These are phyloP conservation scores for Lymantria monacha DNA, from an alignment of 2,888 invertebrate genomes.

Conservation along the genomic window DNA sequence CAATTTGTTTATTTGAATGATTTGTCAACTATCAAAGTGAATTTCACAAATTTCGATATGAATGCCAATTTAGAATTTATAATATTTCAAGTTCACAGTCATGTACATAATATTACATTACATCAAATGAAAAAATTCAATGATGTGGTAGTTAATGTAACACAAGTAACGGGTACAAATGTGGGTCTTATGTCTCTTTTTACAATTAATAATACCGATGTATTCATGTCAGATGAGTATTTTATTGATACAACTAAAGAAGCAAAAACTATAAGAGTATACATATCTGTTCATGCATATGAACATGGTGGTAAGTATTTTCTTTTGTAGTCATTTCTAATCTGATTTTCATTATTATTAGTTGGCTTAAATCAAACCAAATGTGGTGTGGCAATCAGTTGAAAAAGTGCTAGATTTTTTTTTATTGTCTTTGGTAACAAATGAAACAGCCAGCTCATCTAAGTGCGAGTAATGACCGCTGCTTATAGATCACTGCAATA, in stretches of 20 bases:
- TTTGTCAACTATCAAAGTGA: constrained; percentile 52
- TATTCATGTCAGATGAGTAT: constrained; percentile 29
- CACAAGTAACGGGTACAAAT: constrained; percentile 81
- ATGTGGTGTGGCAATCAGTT: too few relatives aligned
- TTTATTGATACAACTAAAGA: constrained; percentile 60
- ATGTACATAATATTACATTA: constrained; percentile 79
- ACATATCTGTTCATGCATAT: constrained; percentile 81
- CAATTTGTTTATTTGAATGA: constrained; percentile 45
- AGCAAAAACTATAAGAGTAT: constrained; percentile 46
- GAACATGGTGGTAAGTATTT: background rate
- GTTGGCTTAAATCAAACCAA: too few relatives aligned
- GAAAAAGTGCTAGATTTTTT: too few relatives aligned
- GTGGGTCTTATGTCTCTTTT: constrained; percentile 74
- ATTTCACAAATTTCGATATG: constrained; percentile 58
- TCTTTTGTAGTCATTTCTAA: background rate
- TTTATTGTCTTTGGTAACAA: too few relatives aligned
- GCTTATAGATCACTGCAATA: too few relatives aligned
- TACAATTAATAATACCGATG: constrained; percentile 35
- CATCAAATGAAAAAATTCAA: constrained; percentile 49
- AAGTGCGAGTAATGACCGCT: too few relatives aligned
- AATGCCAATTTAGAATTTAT: constrained; percentile 76
- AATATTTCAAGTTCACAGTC: constrained; percentile 85
- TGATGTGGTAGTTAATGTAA: constrained; percentile 38
- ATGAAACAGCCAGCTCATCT: too few relatives aligned
- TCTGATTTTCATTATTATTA: too few relatives aligned